A percentile compares a stretch with the other conserved stretches of the same genome.
Evolutionary conservation across 2,888 invertebrate genomes (phyloP).

Genomic region (Philereme transversata): DNA sequence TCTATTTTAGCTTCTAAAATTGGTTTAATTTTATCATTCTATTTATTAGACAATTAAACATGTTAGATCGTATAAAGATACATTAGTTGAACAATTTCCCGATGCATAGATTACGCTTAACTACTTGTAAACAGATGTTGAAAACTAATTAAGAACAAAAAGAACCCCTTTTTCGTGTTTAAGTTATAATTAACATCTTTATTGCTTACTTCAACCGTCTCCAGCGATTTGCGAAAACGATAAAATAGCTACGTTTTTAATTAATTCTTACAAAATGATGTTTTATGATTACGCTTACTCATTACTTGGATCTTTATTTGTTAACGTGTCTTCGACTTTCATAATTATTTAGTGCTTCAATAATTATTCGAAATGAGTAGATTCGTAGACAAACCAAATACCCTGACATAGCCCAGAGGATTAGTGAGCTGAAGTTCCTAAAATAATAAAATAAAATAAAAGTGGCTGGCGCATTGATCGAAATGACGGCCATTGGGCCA

Average conservation of each 20-base stretch:
- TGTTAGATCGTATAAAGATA: too few species aligned
- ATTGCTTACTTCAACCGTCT: conserved; percentile 8
- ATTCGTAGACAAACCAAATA: too few species aligned
- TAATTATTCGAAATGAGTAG: too few species aligned
- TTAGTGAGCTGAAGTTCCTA: too few species aligned
- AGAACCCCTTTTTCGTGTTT: conserved; percentile 57
- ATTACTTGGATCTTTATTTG: too few species aligned
- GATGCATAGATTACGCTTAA: background rate
- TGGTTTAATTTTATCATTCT: background rate
- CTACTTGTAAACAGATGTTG: conserved; percentile 54
- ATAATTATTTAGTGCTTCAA: too few species aligned
- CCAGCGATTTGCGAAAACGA: conserved; percentile 10
- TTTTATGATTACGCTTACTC: background rate
- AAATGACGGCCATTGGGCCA: too few species aligned
- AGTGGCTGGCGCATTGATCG: too few species aligned
- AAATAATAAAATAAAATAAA: too few species aligned
- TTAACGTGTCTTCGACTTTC: too few species aligned
- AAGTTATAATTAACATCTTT: conserved; percentile 35
- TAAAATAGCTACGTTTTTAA: conserved; percentile 5
- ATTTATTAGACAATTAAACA: background rate
- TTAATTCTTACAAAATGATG: conserved; percentile 1
- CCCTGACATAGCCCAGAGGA: too few species aligned
- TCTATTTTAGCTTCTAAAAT: too few species aligned
- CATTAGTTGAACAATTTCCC: background rate
- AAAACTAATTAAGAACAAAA: conserved; percentile 65